Conservation (phyloP, 2,888 invertebrate species). For the Tineola bisselliella region DNA sequence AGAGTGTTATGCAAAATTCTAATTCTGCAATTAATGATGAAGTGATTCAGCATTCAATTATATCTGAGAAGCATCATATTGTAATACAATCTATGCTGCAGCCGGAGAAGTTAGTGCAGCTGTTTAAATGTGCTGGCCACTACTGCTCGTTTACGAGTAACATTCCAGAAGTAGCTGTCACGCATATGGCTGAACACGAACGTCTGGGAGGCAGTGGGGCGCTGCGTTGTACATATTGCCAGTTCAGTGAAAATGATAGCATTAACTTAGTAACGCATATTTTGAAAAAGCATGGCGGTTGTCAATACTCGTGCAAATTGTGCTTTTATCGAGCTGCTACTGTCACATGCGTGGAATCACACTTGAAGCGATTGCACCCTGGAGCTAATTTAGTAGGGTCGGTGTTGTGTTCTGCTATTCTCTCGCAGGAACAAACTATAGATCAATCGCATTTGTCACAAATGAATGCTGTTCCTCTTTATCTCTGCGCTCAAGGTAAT, state of each 20-base stretch:
- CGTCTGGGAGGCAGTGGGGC: constrained; percentile 44
- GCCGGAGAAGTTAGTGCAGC: constrained; percentile 47
- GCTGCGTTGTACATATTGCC: constrained; percentile 70
- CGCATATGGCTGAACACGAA: constrained; percentile 48
- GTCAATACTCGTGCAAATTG: constrained; percentile 70
- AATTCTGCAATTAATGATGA: constrained; percentile 34
- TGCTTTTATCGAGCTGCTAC: constrained; percentile 75
- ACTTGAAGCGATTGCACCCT: constrained; percentile 53
- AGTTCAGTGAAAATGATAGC: constrained; percentile 37
- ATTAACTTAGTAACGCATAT: constrained; percentile 67
- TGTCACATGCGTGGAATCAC: constrained; percentile 69
- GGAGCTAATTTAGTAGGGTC: constrained; percentile 19
- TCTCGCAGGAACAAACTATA: no score
- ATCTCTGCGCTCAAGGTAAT: constrained; percentile 39
- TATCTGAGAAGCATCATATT: constrained; percentile 43
- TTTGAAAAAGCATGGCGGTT: constrained; percentile 68
- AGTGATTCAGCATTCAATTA: constrained; percentile 39
- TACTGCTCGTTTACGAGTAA: constrained; percentile 50
- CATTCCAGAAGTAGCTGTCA: constrained; percentile 38
- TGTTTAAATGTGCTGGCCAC: constrained; percentile 54
- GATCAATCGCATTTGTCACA: no score
- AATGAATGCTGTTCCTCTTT: constrained; percentile 40
- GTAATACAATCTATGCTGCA: constrained; percentile 59
- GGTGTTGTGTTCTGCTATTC: constrained; percentile 30
- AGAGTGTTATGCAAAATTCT: constrained; percentile 6